Conservation (phyloP, 2,113 vertebrate genomes). For the Rhombomys opimus region DNA sequence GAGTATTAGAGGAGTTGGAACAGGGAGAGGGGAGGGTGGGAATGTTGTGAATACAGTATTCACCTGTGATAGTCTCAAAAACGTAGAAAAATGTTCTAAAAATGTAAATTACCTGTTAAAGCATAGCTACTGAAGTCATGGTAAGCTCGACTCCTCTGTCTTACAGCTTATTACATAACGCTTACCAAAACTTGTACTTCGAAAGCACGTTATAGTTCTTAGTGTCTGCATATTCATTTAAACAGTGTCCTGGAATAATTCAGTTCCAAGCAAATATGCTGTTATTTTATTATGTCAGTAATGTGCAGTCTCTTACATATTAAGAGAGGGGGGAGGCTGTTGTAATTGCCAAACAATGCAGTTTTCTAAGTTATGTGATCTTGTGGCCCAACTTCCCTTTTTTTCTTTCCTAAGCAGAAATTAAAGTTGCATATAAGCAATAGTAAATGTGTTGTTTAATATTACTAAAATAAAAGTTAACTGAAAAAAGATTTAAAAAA, state of each 20-base stretch:
- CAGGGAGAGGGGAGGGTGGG: background rate
- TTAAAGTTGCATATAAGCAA: slow-evolving; percentile 41
- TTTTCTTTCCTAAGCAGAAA: background rate
- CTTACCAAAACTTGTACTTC: slow-evolving; percentile 8
- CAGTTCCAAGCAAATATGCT: background rate
- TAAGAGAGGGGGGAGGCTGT: background rate
- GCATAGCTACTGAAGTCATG: background rate
- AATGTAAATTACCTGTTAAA: background rate
- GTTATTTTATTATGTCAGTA: background rate
- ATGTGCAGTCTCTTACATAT: background rate
- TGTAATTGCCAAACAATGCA: slow-evolving; percentile 8
- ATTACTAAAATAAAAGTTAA: slow-evolving; percentile 55
- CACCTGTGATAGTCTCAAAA: background rate
- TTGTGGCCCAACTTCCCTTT: background rate
- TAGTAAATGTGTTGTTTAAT: slow-evolving; percentile 59
- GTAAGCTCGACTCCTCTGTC: background rate
- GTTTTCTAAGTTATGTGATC: background rate
- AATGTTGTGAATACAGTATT: background rate
- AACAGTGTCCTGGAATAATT: slow-evolving; percentile 32
- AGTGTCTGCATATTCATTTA: background rate
- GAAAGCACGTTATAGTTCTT: background rate
- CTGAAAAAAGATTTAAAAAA: background rate
- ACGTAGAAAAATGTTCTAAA: background rate
- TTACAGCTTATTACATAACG: background rate
- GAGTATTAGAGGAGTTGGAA: background rate